Evolutionary conservation across 2,113 vertebrate genomes (phyloP).

Genomic region (Pangasianodon gigas): DNA sequence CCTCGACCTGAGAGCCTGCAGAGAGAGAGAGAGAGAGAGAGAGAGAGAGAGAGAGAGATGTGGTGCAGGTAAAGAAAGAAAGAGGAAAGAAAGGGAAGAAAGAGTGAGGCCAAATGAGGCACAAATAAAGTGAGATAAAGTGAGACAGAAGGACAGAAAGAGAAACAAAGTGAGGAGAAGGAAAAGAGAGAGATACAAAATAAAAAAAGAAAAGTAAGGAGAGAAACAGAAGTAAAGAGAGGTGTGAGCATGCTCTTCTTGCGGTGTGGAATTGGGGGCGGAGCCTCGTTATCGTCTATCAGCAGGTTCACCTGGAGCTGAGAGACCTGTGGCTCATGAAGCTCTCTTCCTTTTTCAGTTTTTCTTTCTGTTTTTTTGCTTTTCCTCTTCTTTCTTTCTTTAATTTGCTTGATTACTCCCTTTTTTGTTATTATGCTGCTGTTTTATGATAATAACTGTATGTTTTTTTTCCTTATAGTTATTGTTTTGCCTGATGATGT

Average conservation of each 20-base stretch:
- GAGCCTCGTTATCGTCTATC: background rate
- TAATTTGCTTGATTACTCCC: too few species aligned
- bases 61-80: background rate
- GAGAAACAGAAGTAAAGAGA: background rate
- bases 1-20: constrained; percentile 73
- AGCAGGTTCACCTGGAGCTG: background rate
- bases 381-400: background rate
- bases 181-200: background rate
- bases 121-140: background rate
- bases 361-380: background rate
- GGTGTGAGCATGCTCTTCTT: background rate
- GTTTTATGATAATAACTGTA: background rate
- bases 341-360: background rate
- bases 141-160: background rate
- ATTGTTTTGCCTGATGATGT: background rate
- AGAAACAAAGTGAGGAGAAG: background rate
- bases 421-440: background rate
- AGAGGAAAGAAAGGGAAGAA: background rate
- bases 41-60: background rate
- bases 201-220: background rate
- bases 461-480: background rate
- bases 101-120: background rate
- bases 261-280: background rate
- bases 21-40: constrained; percentile 23
- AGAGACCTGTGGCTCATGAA: background rate